Evolutionary conservation across 2,113 vertebrate species (phyloP).

Genomic region (Sebastes schlegelii): DNA sequence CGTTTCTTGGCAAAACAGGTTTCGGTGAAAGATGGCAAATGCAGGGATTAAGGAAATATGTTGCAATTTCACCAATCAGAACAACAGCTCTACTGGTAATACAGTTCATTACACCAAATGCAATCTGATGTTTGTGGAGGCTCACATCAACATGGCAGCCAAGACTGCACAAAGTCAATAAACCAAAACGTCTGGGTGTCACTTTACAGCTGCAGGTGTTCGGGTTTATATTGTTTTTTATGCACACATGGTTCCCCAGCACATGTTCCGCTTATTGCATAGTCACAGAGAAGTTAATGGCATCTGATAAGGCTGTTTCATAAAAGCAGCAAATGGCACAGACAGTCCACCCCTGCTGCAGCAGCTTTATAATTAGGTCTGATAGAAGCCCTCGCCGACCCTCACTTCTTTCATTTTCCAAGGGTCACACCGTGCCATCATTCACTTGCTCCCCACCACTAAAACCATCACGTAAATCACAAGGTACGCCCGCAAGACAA

Average conservation of each 20-base stretch:
- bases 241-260: neutral
- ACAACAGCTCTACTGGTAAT: neutral
- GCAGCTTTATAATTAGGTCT: constrained; percentile 43
- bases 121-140: neutral
- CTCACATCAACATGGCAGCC: too few species aligned
- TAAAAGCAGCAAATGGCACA: constrained; percentile 59
- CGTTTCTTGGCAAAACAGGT: neutral
- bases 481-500: neutral
- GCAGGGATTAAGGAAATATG: neutral
- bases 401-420: constrained; percentile 17
- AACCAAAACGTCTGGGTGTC: neutral
- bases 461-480: constrained; percentile 3
- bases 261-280: neutral
- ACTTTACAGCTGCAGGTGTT: neutral
- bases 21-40: neutral
- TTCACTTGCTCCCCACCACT: neutral
- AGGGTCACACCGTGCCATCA: neutral
- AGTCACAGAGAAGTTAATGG: constrained; percentile 49
- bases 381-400: neutral
- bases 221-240: neutral
- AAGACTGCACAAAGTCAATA: neutral
- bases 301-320: constrained; percentile 43
- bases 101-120: neutral
- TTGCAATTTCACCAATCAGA: neutral
- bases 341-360: neutral